Conservation (phyloP, 53 echinoderm and acorn worm genomes). For the Temnopleurus reevesii region DNA sequence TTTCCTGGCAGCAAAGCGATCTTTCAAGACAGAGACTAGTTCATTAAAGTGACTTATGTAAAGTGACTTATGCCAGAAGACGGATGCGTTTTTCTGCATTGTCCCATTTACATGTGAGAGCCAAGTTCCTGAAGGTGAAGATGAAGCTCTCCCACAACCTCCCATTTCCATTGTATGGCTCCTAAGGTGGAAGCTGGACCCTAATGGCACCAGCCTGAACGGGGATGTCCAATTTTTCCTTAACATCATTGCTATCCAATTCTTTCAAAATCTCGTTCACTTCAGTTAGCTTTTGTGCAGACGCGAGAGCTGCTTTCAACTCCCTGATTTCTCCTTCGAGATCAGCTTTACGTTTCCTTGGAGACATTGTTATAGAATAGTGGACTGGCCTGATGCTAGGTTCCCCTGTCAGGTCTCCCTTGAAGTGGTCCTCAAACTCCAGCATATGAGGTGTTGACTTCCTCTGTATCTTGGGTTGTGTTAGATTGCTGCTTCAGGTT, state of each 20-base stretch:
- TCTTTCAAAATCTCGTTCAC: neutral
- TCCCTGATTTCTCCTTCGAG: neutral
- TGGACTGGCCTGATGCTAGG: no score
- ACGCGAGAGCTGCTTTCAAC: neutral
- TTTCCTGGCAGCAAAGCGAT: slow-evolving; percentile 3
- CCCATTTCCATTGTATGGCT: neutral
- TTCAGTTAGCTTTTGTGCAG: neutral
- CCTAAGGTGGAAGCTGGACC: slow-evolving; percentile 17
- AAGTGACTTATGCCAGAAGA: slow-evolving; percentile 33
- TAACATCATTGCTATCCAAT: neutral
- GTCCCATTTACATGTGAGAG: slow-evolving; percentile 53
- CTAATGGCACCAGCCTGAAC: neutral
- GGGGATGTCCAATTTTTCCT: neutral
- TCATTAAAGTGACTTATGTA: neutral
- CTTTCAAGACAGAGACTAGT: neutral
- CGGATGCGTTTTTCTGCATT: slow-evolving; percentile 40
- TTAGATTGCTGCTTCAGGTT: no score
- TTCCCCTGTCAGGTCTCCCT: no score
- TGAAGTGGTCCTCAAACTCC: no score
- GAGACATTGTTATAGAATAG: neutral
- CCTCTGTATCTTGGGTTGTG: no score
- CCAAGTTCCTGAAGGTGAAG: neutral
- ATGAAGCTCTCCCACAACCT: slow-evolving; percentile 48
- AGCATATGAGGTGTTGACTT: no score
- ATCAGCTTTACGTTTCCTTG: neutral